Percentiles rank a stretch among this genome's conserved stretches.
Evolutionary conservation across 2,797 vertebrate genomes (phyloP).

Genomic region (Leucoraja ocellata): DNA sequence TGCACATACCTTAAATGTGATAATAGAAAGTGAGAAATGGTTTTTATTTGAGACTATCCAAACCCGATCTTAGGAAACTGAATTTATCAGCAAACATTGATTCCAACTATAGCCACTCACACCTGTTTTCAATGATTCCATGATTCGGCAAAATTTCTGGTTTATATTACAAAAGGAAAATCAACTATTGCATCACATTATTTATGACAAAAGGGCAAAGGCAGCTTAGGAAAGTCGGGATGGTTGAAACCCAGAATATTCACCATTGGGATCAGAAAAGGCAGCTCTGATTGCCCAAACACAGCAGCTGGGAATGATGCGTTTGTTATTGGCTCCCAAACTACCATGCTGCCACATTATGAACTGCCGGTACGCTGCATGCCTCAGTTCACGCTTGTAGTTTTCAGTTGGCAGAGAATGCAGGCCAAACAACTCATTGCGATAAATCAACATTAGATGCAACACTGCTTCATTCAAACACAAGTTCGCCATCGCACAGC

Average conservation of each 20-base stretch:
- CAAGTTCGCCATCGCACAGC: slow-evolving; percentile 18
- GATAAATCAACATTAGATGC: slow-evolving; percentile 26
- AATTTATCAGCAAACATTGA: no score
- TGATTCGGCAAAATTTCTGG: slow-evolving; percentile 22
- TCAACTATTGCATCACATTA: background rate
- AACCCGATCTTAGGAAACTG: background rate
- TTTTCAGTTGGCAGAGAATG: background rate
- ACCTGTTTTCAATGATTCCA: background rate
- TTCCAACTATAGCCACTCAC: background rate
- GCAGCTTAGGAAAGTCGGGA: slow-evolving; percentile 17
- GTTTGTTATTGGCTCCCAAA: slow-evolving; percentile 10
- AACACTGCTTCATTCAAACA: slow-evolving; percentile 35
- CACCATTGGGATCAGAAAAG: slow-evolving; percentile 1
- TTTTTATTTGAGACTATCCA: background rate
- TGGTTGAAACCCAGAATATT: slow-evolving; percentile 25
- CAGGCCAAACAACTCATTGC: slow-evolving; percentile 19
- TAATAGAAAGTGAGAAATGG: background rate
- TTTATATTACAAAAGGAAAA: background rate
- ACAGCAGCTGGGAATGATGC: slow-evolving; percentile 26
- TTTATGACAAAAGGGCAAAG: background rate
- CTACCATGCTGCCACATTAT: slow-evolving; percentile 26
- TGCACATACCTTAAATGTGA: background rate
- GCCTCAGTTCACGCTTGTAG: slow-evolving; percentile 29
- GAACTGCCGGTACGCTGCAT: slow-evolving; percentile 30
- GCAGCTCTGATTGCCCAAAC: slow-evolving; percentile 7